Base-by-base conservation (phyloP, 2,113 vertebrate genomes). In the Entelurus aequoreus region DNA sequence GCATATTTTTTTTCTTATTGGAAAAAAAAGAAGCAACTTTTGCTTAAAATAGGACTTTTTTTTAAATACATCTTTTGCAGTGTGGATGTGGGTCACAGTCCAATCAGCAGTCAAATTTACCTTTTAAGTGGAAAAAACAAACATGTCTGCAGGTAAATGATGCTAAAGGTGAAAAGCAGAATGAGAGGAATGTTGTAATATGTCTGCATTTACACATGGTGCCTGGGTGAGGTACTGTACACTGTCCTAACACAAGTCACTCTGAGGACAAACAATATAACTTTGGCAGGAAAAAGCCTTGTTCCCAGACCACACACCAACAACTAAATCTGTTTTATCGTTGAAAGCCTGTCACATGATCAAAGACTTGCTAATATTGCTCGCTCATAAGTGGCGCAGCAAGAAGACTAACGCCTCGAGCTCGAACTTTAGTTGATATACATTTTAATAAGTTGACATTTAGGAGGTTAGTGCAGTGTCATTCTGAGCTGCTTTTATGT, bases 121-220 rank as follows among this genome's bases (percentile, higher is more conserved):
- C 6, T 44, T 63, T 60, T 15, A 66, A 42, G 3, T 46, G 40
- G 8, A 65, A 28, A 3, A 57, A 56, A 60, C 54, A 69, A 76
- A 72, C 15, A 58, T 65, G 3, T 21, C 57, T 69, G 71, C 48
- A 63, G 62, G 74, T 57, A 6, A 35, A 57, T 28, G 60, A 53
- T 48, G 53, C 3, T 48, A 74, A 72, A 78, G 72, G 71, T 78
- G 66, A 79, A 52, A 53, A n/a, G 35, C 44, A 63, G 58, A 71
- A 60, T 65, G 56, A 19, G 58, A 75, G 60, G 54, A 78, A 68
- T 83, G 70, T 82, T 78, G 72, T 54, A 67, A 72, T 66, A 68
- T 44, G 63, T 71, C 74, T 72, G 54, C 68, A 77, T 82, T 85
- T 77, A 78, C 38, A 77, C 66, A 70, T 36, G 69, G 62, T 60